These are phyloP conservation scores for Prunella himalayana DNA, from an alignment of 2,113 vertebrate genomes.

Conservation along the genomic window DNA sequence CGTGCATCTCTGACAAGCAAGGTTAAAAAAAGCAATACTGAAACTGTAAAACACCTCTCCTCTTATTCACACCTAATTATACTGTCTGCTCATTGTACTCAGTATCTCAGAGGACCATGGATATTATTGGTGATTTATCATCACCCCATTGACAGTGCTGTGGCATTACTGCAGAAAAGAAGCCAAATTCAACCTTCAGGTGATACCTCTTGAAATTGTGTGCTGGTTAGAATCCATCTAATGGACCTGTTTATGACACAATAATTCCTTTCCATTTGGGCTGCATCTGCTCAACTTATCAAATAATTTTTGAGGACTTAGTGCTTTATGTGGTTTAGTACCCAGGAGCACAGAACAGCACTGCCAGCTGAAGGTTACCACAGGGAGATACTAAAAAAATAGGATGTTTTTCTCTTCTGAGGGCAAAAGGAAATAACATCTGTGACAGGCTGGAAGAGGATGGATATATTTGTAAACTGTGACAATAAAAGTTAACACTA, in stretches of 20 bases:
- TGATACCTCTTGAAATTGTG: not conserved
- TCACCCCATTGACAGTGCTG: not conserved
- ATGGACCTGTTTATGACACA: conserved; percentile 26
- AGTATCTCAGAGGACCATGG: not conserved
- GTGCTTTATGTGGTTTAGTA: not conserved
- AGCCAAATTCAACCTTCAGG: not conserved
- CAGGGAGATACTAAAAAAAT: conserved; percentile 20
- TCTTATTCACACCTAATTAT: not conserved
- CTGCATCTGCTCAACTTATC: conserved; percentile 23
- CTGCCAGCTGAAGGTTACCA: not conserved
- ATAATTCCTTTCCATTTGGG: conserved; percentile 25
- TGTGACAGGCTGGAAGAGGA: conserved; percentile 25
- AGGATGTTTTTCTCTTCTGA: conserved; percentile 8
- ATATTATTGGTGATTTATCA: not conserved
- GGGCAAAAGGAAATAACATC: conserved; percentile 37
- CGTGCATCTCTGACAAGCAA: not conserved
- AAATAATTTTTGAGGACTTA: conserved; percentile 4
- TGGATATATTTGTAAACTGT: conserved; percentile 59
- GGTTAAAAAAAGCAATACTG: not conserved
- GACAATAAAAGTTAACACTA: conserved; percentile 61
- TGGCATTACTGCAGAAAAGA: not conserved
- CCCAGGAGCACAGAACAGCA: not conserved
- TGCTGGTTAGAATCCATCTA: not conserved
- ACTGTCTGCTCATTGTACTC: not conserved
- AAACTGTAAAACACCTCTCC: not conserved